Base-by-base conservation (phyloP, 2,797 vertebrate species). In the Gymnoscopelus braueri region DNA sequence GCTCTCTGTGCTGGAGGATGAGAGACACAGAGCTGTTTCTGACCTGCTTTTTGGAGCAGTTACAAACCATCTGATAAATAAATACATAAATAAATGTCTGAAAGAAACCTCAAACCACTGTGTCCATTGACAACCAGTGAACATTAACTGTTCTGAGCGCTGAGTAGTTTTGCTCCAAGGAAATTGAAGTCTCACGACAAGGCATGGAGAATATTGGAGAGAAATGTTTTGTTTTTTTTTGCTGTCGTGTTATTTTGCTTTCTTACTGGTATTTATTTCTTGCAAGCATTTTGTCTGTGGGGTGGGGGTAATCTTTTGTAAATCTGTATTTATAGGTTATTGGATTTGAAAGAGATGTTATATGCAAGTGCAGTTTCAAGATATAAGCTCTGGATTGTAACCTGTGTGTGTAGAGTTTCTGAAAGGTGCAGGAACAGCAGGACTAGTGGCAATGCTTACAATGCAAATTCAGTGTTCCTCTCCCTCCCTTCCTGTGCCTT, bases 401-500 rank as follows among this genome's bases (percentile, higher is more conserved):
- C 59, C 79, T 83, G 82, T 76, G 77, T 76, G 77, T 84, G 78
- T 84, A 59, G 77, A 84, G 79, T 81, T 86, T 77, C 63, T 75
- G 81, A 82, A 80, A 76, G 73, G 69, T 86, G 82, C 82, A 79
- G 80, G 81, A 79, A 81, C 83, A 81, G 76, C 77, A 74, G 72
- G 79, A 89, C 86, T 85, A 74, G 66, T 84, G 80, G 82, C 77
- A 74, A 78, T 75, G 87, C 90, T 91, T 93, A 87, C 87, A 75
- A 89, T 92, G 91, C 92, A 91, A 86, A 92, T 87, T 83, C 78
- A 88, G 80, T 82, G 86, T 85, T 85, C 80, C 69, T 52, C 85
- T 87, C 88, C 87, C 81, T 78, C 82, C 86, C 80, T 80, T 88
- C 89, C 89, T 91, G 94, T 94, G 93, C 94, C 93, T 94, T 94